These are phyloP conservation scores for Asbolus verrucosus DNA, from an alignment of 1,140 invertebrate species.

Conservation along the genomic window DNA sequence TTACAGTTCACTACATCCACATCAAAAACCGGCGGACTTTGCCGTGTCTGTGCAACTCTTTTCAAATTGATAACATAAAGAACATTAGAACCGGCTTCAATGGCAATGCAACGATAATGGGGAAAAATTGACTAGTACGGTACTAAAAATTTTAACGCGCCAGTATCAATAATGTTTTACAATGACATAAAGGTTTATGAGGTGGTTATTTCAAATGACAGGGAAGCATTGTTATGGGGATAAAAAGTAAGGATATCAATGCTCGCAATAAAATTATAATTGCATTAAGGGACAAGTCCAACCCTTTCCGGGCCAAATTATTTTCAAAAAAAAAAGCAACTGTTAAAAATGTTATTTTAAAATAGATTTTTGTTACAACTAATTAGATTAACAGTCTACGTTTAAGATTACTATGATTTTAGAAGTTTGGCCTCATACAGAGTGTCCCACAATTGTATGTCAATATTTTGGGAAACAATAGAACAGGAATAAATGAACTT, in stretches of 20 bases:
- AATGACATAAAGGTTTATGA: conserved; percentile 9
- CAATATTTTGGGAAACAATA: too few relatives aligned
- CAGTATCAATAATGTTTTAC: conserved; percentile 11
- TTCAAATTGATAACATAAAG: conserved; percentile 33
- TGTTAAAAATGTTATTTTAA: too few relatives aligned
- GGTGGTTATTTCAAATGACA: not conserved
- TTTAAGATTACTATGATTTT: too few relatives aligned
- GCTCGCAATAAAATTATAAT: conserved; percentile 17
- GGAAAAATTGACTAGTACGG: not conserved
- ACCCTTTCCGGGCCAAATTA: too few relatives aligned
- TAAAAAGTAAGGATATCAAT: not conserved
- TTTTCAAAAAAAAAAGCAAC: too few relatives aligned
- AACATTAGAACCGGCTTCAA: not conserved
- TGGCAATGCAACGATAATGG: not conserved
- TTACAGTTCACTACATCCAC: conserved; percentile 43
- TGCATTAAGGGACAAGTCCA: conserved; percentile 13
- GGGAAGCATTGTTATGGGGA: not conserved
- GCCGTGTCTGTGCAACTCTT: conserved; percentile 26
- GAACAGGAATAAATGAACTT: too few relatives aligned
- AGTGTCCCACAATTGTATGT: too few relatives aligned
- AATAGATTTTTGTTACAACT: too few relatives aligned
- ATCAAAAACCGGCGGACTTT: conserved; percentile 35
- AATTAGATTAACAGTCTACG: too few relatives aligned
- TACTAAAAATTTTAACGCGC: too few relatives aligned
- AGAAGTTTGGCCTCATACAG: too few relatives aligned